phyloP scores from a whole-genome alignment of 2,797 vertebrate genomes.

The Coracias cyanogaster region DNA sequence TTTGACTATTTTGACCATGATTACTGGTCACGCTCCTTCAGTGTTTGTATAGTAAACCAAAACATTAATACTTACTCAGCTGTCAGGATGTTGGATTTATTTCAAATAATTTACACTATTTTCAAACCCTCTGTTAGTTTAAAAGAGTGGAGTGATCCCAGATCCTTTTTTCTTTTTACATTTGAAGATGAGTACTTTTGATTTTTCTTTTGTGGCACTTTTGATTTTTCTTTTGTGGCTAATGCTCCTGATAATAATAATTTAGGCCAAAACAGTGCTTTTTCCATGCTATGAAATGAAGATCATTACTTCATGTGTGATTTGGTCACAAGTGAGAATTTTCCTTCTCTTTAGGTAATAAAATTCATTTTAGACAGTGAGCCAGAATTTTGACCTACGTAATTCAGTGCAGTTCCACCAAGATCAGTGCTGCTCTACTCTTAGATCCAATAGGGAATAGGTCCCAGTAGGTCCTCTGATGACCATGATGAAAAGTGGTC shows the following conservation, averaged over 20 bases:
- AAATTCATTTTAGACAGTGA: background rate
- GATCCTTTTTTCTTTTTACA: background rate
- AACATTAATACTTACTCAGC: background rate
- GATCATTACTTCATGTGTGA: background rate
- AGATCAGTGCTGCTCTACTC: background rate
- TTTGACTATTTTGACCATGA: background rate
- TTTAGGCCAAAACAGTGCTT: background rate
- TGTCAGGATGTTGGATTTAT: background rate
- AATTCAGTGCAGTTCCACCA: background rate
- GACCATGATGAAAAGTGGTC: background rate
- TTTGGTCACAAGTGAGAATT: background rate
- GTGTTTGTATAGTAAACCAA: background rate
- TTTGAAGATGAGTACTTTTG: background rate
- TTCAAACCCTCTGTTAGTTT: background rate
- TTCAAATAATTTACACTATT: background rate
- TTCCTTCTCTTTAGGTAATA: background rate
- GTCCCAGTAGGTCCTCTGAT: rapidly evolving
- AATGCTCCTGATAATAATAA: background rate
- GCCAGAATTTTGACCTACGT: background rate
- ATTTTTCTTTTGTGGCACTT: background rate
- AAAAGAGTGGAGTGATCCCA: background rate
- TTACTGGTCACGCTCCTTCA: background rate
- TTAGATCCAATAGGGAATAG: background rate
- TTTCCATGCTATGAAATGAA: background rate
- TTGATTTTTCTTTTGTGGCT: background rate